Base-by-base conservation (phyloP, 2,113 vertebrate genomes). In the Struthio camelus region DNA sequence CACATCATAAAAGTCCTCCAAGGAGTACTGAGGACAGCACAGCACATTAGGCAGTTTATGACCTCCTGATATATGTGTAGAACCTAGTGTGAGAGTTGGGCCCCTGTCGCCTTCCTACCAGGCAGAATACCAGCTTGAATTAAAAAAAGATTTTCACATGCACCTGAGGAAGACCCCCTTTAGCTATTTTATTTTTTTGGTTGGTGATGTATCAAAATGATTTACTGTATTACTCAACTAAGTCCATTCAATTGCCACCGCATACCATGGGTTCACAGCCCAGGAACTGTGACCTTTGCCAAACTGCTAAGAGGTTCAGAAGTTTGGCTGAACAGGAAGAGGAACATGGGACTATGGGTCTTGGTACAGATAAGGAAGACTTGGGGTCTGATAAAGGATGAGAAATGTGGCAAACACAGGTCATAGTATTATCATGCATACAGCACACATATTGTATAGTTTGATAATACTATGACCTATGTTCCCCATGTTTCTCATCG, bases 331-430 rank as follows among this genome's bases (percentile, higher is more conserved):
- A 42, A 56, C 3, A 62, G 32, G 24, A 79, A 67, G 62, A 83
- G 4, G 4, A 8, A 9, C 0, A 30, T 4, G 22, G 5, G 17
- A 11, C 19, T 80, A 28, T 0, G 0, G 4, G 8, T 15, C 14
- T 27, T 38, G 38, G 23, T 17, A 46, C 1, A 38, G 11, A 53
- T 40, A 75, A 69, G 2, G 81, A 64, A 30, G 10, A 14, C 14
- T 24, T 54, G 4, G 6, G 14, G 2, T 53, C 34, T 80, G 44
- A 82, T 85, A 58, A 80, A 50, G 4, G 2, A 8, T 71, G 28
- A 77, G 27, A 67, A 83, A 58, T 6, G 58, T 19, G 6, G 19
- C 12, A 82, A 32, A 7, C 9, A 34, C 20, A 22, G n/a, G 8
- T 58, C 11, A 76, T 42, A 61, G 18, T 19, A 48, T 48, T 19